Conservation (phyloP, 2,888 invertebrate species). For the Morpho achilles region DNA sequence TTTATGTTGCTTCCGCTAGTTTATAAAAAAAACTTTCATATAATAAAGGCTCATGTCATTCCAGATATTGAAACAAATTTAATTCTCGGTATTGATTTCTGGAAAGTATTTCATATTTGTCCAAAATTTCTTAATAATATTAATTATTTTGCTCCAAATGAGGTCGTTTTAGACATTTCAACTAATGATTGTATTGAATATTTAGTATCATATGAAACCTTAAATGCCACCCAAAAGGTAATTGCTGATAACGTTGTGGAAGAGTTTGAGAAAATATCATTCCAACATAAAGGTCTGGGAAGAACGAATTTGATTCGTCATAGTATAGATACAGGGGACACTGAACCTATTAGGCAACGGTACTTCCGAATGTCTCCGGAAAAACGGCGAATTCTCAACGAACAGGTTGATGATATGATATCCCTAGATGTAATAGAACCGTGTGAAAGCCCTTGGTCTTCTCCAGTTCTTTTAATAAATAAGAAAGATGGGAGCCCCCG, state of each 20-base stretch:
- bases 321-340: constrained; percentile 26
- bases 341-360: constrained; percentile 25
- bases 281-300: constrained; percentile 25
- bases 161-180: too few species aligned
- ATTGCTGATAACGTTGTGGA: constrained; percentile 23
- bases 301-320: constrained; percentile 27
- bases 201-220: not conserved
- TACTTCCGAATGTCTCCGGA: constrained; percentile 28
- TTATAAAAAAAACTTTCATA: too few species aligned
- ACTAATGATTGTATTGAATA: too few species aligned
- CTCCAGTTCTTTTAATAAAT: constrained; percentile 23
- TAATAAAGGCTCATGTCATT: too few species aligned
- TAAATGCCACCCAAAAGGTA: constrained; percentile 5
- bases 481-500: constrained; percentile 23
- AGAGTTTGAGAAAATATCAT: constrained; percentile 25
- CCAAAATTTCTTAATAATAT: too few species aligned
- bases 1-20: too few species aligned
- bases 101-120: too few species aligned
- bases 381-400: constrained; percentile 24
- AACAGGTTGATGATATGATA: constrained; percentile 29
- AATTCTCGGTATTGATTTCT: too few species aligned
- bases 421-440: constrained; percentile 13
- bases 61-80: too few species aligned
- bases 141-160: too few species aligned
- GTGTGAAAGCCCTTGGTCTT: constrained; percentile 27